These are phyloP conservation scores for Malurus melanocephalus DNA, from an alignment of 2,113 vertebrate genomes.

Conservation along the genomic window DNA sequence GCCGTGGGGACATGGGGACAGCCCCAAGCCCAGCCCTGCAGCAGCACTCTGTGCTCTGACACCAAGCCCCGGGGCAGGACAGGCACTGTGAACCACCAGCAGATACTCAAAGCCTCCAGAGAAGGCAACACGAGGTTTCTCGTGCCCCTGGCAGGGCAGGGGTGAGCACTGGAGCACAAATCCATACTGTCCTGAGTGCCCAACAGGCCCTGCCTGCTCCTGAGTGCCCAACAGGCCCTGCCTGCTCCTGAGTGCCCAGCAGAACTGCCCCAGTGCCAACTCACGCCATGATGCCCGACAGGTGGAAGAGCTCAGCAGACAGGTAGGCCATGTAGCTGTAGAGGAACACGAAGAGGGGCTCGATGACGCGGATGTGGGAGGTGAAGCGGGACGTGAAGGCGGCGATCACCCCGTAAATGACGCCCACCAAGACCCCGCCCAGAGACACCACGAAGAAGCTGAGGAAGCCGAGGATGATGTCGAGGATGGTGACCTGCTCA, in stretches of 20 bases:
- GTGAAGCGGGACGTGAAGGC: conserved; percentile 98
- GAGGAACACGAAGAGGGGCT: conserved; percentile 96
- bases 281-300: conserved; percentile 99
- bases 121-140: background rate
- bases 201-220: background rate
- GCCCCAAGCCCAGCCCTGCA: background rate
- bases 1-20: background rate
- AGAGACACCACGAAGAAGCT: conserved; percentile 92
- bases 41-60: background rate
- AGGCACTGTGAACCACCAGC: background rate
- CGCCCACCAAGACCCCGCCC: conserved; percentile 89
- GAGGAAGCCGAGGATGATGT: conserved; percentile 86
- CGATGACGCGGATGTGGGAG: conserved; percentile 92
- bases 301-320: conserved; percentile 93
- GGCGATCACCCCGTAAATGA: conserved; percentile 88
- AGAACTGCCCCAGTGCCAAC: conserved; percentile 26
- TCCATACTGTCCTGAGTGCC: accelerated
- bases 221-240: background rate
- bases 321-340: conserved; percentile 99
- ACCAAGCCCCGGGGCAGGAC: background rate
- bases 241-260: background rate
- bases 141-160: background rate
- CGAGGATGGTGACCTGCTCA: conserved; percentile 74
- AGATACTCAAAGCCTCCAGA: background rate
- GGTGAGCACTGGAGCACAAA: background rate